Evolutionary conservation across 2,797 vertebrate genomes (phyloP).

Genomic region (Danio tinwini): DNA sequence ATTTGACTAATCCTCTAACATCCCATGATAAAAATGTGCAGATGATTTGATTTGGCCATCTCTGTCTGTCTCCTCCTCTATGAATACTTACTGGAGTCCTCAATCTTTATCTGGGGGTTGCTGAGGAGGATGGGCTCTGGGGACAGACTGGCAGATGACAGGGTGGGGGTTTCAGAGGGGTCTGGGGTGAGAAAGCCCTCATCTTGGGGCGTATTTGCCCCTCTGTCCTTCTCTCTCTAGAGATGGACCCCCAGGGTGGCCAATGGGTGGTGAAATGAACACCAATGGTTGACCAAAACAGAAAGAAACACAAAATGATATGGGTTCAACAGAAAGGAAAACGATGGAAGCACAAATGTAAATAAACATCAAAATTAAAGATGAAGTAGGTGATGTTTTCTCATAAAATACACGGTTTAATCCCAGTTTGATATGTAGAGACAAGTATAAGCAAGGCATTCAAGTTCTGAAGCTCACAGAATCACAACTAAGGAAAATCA

Average conservation of each 20-base stretch:
- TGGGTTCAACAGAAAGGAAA: constrained; percentile 51
- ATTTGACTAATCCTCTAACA: neutral
- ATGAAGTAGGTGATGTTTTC: constrained; percentile 1
- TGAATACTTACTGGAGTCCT: constrained; percentile 82
- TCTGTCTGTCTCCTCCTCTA: neutral
- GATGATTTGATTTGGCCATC: neutral
- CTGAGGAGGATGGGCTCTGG: constrained; percentile 79
- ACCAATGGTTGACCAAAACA: constrained; percentile 65
- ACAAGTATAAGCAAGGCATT: neutral
- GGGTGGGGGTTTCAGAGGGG: constrained; percentile 79
- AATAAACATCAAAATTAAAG: constrained; percentile 33
- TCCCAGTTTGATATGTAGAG: neutral
- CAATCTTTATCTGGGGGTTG: constrained; percentile 82
- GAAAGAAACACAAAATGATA: constrained; percentile 58
- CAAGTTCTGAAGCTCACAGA: neutral
- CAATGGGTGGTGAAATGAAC: constrained; percentile 69
- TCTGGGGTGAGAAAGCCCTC: constrained; percentile 70
- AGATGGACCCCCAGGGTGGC: constrained; percentile 67
- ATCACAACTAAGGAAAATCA: constrained; percentile 1
- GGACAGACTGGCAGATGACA: constrained; percentile 80
- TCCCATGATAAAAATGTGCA: neutral
- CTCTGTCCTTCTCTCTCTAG: constrained; percentile 87
- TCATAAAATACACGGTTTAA: neutral
- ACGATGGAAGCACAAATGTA: constrained; percentile 32
- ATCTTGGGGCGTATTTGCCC: constrained; percentile 74